Percentiles rank a stretch among this genome's conserved stretches.
These are phyloP conservation scores for Ormyrus nitidulus DNA, from an alignment of 2,888 invertebrate species.

Conservation along the genomic window DNA sequence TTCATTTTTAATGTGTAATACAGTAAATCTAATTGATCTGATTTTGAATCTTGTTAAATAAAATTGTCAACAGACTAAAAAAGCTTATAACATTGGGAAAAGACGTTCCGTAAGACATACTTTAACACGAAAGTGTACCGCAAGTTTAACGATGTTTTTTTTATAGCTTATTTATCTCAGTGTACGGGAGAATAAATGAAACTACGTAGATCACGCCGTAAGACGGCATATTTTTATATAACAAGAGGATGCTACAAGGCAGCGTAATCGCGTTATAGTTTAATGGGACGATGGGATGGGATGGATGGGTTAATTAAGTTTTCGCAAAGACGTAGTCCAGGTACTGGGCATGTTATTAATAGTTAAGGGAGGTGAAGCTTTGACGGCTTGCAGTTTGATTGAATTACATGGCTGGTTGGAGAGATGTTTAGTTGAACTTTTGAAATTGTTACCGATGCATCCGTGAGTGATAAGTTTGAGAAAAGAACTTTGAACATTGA, in stretches of 20 bases:
- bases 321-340: slow-evolving; percentile 55
- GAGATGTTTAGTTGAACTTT: not conserved
- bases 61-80: no score
- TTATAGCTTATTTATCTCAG: no score
- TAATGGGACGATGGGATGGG: slow-evolving; percentile 58
- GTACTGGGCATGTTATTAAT: slow-evolving; percentile 45
- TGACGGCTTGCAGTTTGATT: slow-evolving; percentile 46
- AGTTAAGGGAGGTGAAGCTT: slow-evolving; percentile 47
- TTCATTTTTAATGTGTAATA: no score
- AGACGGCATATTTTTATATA: no score
- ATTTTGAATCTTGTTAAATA: no score
- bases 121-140: no score
- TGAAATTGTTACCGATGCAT: not conserved
- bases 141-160: no score
- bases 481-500: not conserved
- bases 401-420: slow-evolving; percentile 21
- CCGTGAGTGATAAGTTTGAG: not conserved
- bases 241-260: not conserved
- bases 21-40: no score
- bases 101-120: no score
- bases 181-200: no score
- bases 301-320: slow-evolving; percentile 63
- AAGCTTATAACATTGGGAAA: no score
- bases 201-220: no score
- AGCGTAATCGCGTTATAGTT: slow-evolving; percentile 59